Percentiles rank a stretch among this genome's conserved stretches.
Conservation (phyloP, 2,113 vertebrate genomes). For the Pedionomus torquatus region DNA sequence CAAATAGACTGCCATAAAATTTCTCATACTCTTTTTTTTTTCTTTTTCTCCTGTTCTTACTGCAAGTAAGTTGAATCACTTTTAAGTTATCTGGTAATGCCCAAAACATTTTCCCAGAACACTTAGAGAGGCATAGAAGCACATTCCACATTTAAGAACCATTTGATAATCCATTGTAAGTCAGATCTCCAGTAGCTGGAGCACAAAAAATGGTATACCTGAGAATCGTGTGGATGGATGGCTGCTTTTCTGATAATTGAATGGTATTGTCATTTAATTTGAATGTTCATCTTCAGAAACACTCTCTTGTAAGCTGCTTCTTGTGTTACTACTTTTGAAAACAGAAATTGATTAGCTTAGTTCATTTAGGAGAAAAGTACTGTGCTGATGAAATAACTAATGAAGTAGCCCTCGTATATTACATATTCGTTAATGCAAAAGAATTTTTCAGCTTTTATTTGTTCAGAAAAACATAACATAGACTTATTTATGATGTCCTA, state of each 20-base stretch:
- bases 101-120: not conserved
- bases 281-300: not conserved
- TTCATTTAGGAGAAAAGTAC: not conserved
- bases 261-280: not conserved
- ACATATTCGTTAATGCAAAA: not conserved
- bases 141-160: not conserved
- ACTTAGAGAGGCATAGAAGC: not conserved
- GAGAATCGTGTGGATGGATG: not conserved
- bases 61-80: not conserved
- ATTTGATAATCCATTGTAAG: not conserved
- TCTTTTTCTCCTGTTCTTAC: not conserved
- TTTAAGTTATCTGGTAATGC: not conserved
- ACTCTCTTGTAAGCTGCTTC: not conserved
- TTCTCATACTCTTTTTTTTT: not conserved
- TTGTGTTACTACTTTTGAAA: not conserved
- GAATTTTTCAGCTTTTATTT: not conserved
- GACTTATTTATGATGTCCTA: not conserved
- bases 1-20: not conserved
- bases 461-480: not conserved
- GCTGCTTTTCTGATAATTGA: not conserved
- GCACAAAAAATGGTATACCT: not conserved
- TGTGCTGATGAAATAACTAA: not conserved
- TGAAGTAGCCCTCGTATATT: not conserved
- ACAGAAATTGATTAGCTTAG: not conserved
- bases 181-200: not conserved